Evolutionary conservation across 2,113 vertebrate genomes (phyloP).

Genomic region (Thamnophis sirtalis): DNA sequence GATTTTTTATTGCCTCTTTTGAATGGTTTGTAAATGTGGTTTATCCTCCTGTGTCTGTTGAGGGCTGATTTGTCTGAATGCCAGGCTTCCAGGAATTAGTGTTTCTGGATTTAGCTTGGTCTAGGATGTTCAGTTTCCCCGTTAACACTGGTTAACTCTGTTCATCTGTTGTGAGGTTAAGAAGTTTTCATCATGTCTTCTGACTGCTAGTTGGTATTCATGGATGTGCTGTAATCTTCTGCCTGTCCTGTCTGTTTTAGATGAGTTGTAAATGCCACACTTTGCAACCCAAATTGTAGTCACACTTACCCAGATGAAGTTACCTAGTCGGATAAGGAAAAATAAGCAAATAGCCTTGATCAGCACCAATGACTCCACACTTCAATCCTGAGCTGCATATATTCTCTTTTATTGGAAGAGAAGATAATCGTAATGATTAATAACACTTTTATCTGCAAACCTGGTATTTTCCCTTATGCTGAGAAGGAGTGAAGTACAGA

Average conservation of each 20-base stretch:
- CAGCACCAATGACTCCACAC: neutral
- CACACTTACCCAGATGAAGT: neutral
- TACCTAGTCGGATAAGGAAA: neutral
- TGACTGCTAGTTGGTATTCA: neutral
- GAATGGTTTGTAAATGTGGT: neutral
- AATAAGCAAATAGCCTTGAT: neutral
- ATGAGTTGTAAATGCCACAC: neutral
- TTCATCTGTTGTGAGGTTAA: neutral
- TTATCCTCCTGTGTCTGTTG: neutral
- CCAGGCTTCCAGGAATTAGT: neutral
- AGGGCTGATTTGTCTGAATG: neutral
- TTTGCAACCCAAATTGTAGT: neutral
- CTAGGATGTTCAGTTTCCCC: neutral
- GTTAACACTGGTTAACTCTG: neutral
- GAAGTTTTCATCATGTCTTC: neutral
- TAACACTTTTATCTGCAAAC: constrained; percentile 49
- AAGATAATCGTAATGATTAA: neutral
- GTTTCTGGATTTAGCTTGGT: neutral
- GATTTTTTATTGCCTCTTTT: neutral
- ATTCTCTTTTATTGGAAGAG: neutral
- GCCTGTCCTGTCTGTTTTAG: neutral
- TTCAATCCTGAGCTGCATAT: neutral
- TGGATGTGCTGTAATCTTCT: neutral
- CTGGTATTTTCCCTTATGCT: constrained; percentile 30
- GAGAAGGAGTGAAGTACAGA: constrained; percentile 18